Evolutionary conservation across 2,797 vertebrate genomes (phyloP).

Genomic region (Girardinus metallicus): DNA sequence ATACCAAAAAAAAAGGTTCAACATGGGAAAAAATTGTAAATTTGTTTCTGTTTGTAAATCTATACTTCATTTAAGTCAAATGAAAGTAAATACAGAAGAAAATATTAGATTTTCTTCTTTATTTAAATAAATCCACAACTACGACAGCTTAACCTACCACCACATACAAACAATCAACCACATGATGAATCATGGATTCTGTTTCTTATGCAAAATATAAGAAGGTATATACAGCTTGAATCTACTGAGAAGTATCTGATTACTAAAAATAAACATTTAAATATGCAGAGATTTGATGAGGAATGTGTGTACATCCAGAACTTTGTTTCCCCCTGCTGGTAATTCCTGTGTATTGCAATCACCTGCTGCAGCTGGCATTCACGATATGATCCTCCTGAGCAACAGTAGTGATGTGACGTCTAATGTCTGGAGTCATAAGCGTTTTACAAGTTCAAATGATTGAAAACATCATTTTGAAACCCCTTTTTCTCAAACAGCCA

Average conservation of each 20-base stretch:
- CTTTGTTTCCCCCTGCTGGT: constrained; percentile 73
- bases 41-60: not conserved
- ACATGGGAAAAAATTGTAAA: not conserved
- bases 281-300: not conserved
- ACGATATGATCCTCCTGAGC: not conserved
- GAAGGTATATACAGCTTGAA: not conserved
- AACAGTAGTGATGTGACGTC: not conserved
- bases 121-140: not conserved
- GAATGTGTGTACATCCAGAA: constrained; percentile 23
- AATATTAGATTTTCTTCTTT: not conserved
- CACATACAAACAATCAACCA: not conserved
- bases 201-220: not conserved
- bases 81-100: not conserved
- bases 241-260: not conserved
- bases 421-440: not conserved
- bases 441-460: not conserved
- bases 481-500: too few species aligned
- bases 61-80: not conserved
- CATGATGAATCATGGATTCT: not conserved
- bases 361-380: not conserved
- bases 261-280: constrained; percentile 2
- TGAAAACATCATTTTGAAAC: not conserved
- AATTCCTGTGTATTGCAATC: constrained; percentile 39
- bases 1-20: constrained; percentile 36
- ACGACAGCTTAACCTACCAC: not conserved